Base-by-base conservation (phyloP, 2,113 vertebrate species). In the Neotoma lepida region DNA sequence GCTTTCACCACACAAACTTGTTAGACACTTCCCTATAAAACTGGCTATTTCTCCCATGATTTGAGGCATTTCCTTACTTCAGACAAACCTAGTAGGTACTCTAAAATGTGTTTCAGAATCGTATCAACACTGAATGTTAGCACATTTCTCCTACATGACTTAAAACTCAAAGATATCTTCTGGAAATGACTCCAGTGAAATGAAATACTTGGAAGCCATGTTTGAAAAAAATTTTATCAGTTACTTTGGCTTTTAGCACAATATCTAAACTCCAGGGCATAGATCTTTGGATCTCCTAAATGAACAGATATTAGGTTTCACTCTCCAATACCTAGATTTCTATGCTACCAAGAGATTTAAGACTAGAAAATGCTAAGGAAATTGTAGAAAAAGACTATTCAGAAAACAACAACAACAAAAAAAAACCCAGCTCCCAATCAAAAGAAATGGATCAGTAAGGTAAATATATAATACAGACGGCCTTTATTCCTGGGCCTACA, bases 41-140 rank as follows among this genome's bases (percentile, higher is more conserved):
- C 33, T 77, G 71, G 30, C 30, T 82, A 61, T 26, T 70, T 63
- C 15, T 63, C 39, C 20, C 39, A 70, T 15, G 18, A 84, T 77
- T 28, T 78, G 86, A 33, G 82, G n/a, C 22, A 86, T 64, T 88
- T 89, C 64, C 22, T 91, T 74, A 78, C 82, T 86, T 91, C 77
- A 90, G 44, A 74, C n/a, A 95, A 94, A 73, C n/a, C 41, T 49
- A 30, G 41, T 12, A 91, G 89, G 51, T 39, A 91, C 24, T 85
- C 85, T n/a, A 76, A n/a, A 84, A 61, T 54, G 30, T 56, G 30
- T 56, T 51, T 73, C 12, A 78, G 61, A 82, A 61, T 82, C 24
- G 1, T 61, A 61, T 82, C 80, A 61, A 41, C n/a, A 61, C n/a
- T 61, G 88, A 68, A 93, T 54, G 66, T 64, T 86, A 56, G 39